Evolutionary conservation across 2,888 invertebrate species (phyloP).

Genomic region (Synergus laeviventris): DNA sequence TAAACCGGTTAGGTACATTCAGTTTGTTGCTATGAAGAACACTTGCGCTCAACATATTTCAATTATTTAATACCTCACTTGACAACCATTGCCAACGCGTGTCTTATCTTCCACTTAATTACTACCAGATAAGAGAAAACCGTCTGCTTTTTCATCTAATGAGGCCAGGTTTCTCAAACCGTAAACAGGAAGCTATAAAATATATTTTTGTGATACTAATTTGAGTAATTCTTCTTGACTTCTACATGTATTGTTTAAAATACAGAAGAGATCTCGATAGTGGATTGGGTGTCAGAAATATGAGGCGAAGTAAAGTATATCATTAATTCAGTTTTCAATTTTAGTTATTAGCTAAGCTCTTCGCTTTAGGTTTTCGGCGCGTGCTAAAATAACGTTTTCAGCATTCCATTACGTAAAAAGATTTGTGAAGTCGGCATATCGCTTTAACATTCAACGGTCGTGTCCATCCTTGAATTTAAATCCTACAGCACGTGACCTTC

Average conservation of each 20-base stretch:
- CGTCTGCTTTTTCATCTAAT: not conserved
- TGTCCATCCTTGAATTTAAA: slow-evolving; percentile 67
- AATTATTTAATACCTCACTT: not conserved
- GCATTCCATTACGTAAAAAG: slow-evolving; percentile 57
- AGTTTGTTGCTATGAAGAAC: slow-evolving; percentile 16
- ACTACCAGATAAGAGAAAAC: not conserved
- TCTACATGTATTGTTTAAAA: not conserved
- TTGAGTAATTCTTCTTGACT: not conserved
- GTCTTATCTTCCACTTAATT: not conserved
- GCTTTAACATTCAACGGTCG: slow-evolving; percentile 62
- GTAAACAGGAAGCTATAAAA: not conserved
- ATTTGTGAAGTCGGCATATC: slow-evolving; percentile 41
- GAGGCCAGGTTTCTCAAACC: not conserved
- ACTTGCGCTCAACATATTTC: slow-evolving; percentile 1
- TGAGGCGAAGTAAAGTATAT: not conserved
- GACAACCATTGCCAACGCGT: not conserved
- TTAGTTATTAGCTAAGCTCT: not conserved
- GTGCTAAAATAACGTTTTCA: not conserved
- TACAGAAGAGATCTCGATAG: not conserved
- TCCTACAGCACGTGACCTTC: slow-evolving; percentile 62
- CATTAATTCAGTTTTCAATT: not conserved
- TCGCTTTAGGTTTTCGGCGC: not conserved
- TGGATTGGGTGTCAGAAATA: not conserved
- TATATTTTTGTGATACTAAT: not conserved
- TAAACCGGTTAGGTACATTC: slow-evolving; percentile 32